These are phyloP conservation scores for Pogonocichla stellata DNA, from an alignment of 2,113 vertebrate genomes.

Conservation along the genomic window DNA sequence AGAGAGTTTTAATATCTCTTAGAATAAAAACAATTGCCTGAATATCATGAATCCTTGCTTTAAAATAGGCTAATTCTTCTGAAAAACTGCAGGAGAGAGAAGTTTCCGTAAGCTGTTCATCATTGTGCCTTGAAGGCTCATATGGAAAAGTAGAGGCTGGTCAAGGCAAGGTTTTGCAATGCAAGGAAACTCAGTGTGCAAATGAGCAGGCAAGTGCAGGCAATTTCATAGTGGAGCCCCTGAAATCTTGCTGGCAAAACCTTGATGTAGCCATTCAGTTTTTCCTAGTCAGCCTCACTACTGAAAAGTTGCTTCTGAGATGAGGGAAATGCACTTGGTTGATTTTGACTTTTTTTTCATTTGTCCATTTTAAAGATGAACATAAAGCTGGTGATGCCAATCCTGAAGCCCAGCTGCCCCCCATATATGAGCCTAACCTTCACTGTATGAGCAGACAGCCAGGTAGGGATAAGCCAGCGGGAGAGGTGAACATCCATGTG, in stretches of 20 bases:
- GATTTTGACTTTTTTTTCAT: neutral
- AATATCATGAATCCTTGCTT: neutral
- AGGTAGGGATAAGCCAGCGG: neutral
- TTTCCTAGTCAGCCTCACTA: neutral
- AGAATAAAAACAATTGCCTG: neutral
- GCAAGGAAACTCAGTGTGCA: neutral
- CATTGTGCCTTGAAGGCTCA: neutral
- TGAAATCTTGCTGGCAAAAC: neutral
- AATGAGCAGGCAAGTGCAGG: neutral
- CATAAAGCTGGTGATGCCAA: neutral
- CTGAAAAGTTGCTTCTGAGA: neutral
- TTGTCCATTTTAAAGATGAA: neutral
- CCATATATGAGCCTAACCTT: accelerated
- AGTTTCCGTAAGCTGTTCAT: neutral
- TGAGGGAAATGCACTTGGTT: neutral
- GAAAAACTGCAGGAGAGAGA: neutral
- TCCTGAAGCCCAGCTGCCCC: neutral
- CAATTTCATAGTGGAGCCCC: neutral
- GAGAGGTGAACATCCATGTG: neutral
- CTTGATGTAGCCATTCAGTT: neutral
- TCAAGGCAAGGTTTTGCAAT: neutral
- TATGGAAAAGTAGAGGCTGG: neutral
- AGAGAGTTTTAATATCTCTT: neutral
- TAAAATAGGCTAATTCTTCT: neutral
- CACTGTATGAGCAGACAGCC: neutral